Percentiles rank a stretch among this genome's conserved stretches.
These are phyloP conservation scores for Micronycteris hirsuta DNA, from an alignment of 2,113 vertebrate genomes.

Conservation along the genomic window DNA sequence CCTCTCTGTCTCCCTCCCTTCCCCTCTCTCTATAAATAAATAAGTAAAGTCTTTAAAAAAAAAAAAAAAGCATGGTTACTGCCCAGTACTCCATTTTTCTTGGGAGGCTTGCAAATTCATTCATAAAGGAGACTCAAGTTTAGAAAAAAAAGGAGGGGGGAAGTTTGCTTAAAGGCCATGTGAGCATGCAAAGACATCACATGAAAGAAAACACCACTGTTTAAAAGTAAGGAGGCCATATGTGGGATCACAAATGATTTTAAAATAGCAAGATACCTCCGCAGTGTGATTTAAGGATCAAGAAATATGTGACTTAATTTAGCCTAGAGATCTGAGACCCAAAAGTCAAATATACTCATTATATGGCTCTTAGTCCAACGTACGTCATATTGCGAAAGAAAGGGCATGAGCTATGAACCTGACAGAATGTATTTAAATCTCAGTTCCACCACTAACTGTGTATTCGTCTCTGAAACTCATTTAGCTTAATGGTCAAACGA, in stretches of 20 bases:
- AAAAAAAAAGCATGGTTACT: too few relatives aligned
- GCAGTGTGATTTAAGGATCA: not conserved
- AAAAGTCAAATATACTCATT: not conserved
- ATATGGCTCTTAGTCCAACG: not conserved
- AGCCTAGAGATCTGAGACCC: not conserved
- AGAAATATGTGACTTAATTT: conserved; percentile 16
- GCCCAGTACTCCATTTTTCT: not conserved
- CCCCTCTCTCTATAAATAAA: too few relatives aligned
- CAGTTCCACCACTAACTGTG: not conserved
- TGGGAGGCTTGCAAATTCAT: conserved; percentile 24
- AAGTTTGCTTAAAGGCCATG: not conserved
- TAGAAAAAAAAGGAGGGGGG: not conserved
- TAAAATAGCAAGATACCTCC: not conserved
- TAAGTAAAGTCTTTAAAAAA: too few relatives aligned
- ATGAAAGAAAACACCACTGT: not conserved
- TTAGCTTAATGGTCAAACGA: not conserved
- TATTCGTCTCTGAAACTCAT: not conserved
- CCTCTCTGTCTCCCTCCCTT: too few relatives aligned
- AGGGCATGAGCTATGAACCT: not conserved
- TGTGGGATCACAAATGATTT: not conserved
- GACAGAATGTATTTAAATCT: not conserved
- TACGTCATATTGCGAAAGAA: not conserved
- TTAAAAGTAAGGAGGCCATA: not conserved
- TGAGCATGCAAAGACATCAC: not conserved
- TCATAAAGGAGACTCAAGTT: not conserved